Evolutionary conservation across 2,888 invertebrate species (phyloP), one percentile per base, ranked within the genome.

Genomic region (Tachina lurida): DNA sequence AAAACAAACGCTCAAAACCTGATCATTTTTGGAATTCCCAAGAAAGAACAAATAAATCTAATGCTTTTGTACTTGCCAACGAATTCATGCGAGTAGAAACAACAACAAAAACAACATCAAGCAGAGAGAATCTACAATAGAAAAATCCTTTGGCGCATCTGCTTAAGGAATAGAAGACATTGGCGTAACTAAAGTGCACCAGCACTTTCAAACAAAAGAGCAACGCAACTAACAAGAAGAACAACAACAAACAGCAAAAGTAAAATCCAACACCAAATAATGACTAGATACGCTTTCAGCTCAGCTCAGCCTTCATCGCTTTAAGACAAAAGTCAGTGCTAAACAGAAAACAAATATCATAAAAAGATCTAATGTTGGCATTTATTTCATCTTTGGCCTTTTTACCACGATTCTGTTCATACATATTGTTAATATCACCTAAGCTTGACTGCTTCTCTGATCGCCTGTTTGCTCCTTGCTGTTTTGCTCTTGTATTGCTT

Each of bases 61-160:
- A 67, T 56, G 15, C 52, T 56, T 52, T 47, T 49, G n/a, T 73
- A 52, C 17, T 56, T 67, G 45, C 10, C n/a, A 58, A 49, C 39
- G 31, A 31, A 45, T 45, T 67, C 43, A 39, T 41, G 17, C 79
- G n/a, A 47, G 43, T 43, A 56, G 39, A 10, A 52, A 19, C 58
- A 63, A 58, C 52, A 56, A 71, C 17, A 54, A 17, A 58, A 80
- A 10, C 17, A 67, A 13, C 63, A 74, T 1, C 43, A 63, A 47
- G 8, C 15, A 22, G 19, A 58, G 15, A 58, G 5, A 13, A 71
- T 13, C 17, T 45, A 75, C 41, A 49, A 43, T 63, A 31, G n/a
- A 47, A 68, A 67, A 80, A 83, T 86, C 83, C 79, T 86, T 83
- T 86, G 68, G 86, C 83, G 86, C 86, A 86, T 83, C 86, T 86